A percentile compares a stretch with the other conserved stretches of the same genome.
Conservation (phyloP, 1,140 invertebrate species). For the Macrotrachela quadricornifera region DNA sequence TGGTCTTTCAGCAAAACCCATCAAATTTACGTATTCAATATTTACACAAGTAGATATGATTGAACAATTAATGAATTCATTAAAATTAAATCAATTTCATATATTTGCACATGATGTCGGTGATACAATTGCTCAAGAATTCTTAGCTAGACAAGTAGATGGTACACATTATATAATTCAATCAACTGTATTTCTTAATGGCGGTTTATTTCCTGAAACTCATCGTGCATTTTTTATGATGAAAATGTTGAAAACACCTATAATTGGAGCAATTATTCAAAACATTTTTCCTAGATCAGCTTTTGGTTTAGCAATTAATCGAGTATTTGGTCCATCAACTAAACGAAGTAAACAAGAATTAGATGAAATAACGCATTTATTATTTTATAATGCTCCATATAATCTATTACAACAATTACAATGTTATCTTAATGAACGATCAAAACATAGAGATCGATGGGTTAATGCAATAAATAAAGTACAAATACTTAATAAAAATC, state of each 20-base stretch:
- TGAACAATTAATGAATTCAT: constrained; percentile 10
- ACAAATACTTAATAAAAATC: too few relatives aligned
- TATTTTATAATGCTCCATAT: constrained; percentile 16
- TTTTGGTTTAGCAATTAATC: constrained; percentile 1
- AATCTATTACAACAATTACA: constrained; percentile 10
- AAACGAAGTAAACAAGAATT: constrained; percentile 16
- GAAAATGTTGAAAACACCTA: background rate
- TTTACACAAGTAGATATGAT: constrained; percentile 24
- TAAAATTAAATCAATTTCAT: constrained; percentile 16
- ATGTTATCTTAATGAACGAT: constrained; percentile 11
- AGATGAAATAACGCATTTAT: constrained; percentile 17
- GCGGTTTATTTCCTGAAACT: constrained; percentile 21
- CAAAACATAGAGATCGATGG: constrained; percentile 9
- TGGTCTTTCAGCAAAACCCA: constrained; percentile 29
- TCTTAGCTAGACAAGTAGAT: constrained; percentile 16
- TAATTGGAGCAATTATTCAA: too few relatives aligned
- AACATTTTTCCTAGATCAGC: background rate
- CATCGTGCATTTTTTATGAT: constrained; percentile 11
- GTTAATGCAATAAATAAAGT: constrained; percentile 14
- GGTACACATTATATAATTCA: constrained; percentile 8
- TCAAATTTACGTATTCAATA: constrained; percentile 20
- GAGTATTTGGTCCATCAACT: constrained; percentile 18
- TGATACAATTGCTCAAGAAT: constrained; percentile 26
- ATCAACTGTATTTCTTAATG: constrained; percentile 21
- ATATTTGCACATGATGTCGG: constrained; percentile 28